Conservation (phyloP, 2,888 invertebrate species). For the Lithophane socia region DNA sequence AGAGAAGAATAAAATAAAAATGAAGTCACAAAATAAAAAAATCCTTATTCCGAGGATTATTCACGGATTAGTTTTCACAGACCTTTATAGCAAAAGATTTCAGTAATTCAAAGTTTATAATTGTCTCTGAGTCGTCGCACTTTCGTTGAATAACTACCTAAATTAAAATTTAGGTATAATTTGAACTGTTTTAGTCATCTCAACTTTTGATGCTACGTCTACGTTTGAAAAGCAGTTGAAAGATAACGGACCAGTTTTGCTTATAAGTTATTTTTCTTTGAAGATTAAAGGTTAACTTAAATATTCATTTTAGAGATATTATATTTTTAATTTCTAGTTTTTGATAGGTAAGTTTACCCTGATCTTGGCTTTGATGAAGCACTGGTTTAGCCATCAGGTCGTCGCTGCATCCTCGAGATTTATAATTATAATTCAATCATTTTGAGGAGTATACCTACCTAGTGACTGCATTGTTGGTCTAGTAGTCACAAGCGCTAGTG, state of each 20-base stretch:
- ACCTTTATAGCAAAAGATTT: conserved; percentile 14
- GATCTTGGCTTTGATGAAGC: not conserved
- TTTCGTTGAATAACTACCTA: conserved; percentile 7
- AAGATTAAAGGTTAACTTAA: conserved; percentile 3
- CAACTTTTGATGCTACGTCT: not conserved
- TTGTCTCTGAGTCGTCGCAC: not conserved
- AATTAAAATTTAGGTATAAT: conserved; percentile 4
- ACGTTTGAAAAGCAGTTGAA: conserved; percentile 15
- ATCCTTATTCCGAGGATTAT: not conserved
- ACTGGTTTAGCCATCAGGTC: not conserved
- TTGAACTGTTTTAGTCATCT: not conserved
- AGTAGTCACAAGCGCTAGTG: too few species aligned
- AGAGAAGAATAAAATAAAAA: too few species aligned
- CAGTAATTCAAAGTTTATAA: conserved; percentile 4
- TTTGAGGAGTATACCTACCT: too few species aligned
- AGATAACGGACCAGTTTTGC: conserved; percentile 13
- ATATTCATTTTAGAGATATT: not conserved
- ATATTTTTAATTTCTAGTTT: not conserved
- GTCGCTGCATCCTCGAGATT: too few species aligned
- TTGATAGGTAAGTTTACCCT: not conserved
- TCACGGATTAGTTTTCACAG: not conserved
- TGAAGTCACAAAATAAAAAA: not conserved
- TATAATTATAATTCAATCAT: too few species aligned
- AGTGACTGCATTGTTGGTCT: too few species aligned
- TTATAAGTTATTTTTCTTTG: not conserved